phyloP scores from a whole-genome alignment of 2,888 invertebrate genomes.

The Sphaeridia pumilis region DNA sequence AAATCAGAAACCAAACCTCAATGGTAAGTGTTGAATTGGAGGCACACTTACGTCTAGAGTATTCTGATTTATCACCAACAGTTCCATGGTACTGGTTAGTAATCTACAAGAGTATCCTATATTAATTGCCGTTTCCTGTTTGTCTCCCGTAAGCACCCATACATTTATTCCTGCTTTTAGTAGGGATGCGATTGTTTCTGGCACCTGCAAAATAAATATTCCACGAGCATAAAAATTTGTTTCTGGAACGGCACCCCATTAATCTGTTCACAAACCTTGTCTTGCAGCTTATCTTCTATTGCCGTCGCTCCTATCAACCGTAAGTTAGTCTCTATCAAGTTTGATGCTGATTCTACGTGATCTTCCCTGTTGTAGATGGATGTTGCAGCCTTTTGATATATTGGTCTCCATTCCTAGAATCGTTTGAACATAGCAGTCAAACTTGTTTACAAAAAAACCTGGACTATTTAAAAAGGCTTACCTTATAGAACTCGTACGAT shows the following conservation, averaged over 20 bases:
- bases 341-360: constrained; percentile 81
- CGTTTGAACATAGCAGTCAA: too few relatives aligned
- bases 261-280: constrained; percentile 41
- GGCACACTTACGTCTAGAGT: constrained; percentile 66
- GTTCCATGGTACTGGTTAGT: constrained; percentile 70
- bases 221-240: too few relatives aligned
- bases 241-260: not conserved
- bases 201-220: constrained; percentile 52
- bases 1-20: not conserved
- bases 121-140: constrained; percentile 99
- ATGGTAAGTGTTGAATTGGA: not conserved
- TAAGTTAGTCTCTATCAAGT: constrained; percentile 82
- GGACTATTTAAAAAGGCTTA: constrained; percentile 48
- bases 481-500: constrained; percentile 60
- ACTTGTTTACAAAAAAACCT: not conserved
- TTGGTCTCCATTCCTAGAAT: constrained; percentile 63
- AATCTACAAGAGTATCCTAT: constrained; percentile 91
- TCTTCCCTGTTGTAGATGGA: constrained; percentile 73
- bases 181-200: constrained; percentile 87
- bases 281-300: constrained; percentile 94
- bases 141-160: constrained; percentile 98
- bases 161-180: constrained; percentile 87
- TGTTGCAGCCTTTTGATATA: constrained; percentile 73
- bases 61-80: constrained; percentile 77
- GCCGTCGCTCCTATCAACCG: constrained; percentile 87